Conservation (phyloP, 1,140 invertebrate genomes). For the Drosophila cardini region DNA sequence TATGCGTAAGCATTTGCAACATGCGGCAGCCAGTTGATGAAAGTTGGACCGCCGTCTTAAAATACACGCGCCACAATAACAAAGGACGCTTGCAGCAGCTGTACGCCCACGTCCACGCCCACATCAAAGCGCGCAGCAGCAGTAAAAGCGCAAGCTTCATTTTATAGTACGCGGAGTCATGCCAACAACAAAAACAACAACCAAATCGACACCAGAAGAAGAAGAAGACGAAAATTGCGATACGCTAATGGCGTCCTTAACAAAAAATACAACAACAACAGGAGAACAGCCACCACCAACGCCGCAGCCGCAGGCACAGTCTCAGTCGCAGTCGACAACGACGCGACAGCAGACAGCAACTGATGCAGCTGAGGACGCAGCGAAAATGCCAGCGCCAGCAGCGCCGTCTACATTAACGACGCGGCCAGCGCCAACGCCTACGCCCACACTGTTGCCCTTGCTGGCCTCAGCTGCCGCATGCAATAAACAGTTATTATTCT, state of each 20-base stretch:
- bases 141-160: conserved; percentile 41
- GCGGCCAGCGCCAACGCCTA: conserved; percentile 30
- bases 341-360: conserved; percentile 15
- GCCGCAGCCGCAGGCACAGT: not conserved
- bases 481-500: conserved; percentile 77
- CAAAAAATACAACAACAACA: conserved; percentile 27
- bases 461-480: conserved; percentile 68
- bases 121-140: conserved; percentile 35
- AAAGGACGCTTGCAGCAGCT: conserved; percentile 66
- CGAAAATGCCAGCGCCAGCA: conserved; percentile 20
- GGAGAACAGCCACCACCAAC: conserved; percentile 2
- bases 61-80: conserved; percentile 47
- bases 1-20: conserved; percentile 62
- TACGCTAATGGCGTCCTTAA: conserved; percentile 72
- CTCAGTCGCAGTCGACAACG: conserved; percentile 1
- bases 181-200: conserved; percentile 64
- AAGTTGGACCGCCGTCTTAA: conserved; percentile 28
- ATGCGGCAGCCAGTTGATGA: conserved; percentile 64
- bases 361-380: conserved; percentile 19
- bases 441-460: conserved; percentile 64
- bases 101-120: conserved; percentile 53
- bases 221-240: conserved; percentile 66
- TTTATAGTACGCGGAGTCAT: conserved; percentile 76
- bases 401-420: conserved; percentile 5
- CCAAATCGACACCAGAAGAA: conserved; percentile 40